Base-by-base conservation (phyloP, 1,140 invertebrate species). In the Ylistrum balloti region DNA sequence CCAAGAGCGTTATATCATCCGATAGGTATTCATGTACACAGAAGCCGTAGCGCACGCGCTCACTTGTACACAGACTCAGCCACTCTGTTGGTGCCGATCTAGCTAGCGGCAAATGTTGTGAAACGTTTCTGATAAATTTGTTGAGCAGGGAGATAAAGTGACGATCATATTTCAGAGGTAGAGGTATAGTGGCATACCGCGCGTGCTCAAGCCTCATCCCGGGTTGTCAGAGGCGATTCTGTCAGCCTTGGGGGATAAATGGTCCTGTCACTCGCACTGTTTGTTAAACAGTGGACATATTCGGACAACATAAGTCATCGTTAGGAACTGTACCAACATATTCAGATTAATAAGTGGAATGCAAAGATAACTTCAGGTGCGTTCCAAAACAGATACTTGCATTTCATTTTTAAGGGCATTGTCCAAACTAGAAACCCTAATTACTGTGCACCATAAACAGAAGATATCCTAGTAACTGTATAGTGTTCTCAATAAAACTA, bases 21-120 rank as follows among this genome's bases (percentile, higher is more conserved):
- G 56, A 74, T 74, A 74, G 56, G 56, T 28, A 74, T 74, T 74
- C 56, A 74, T 74, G 56, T 74, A 74, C 56, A 74, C 22, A 28
- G 56, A n/a, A 74, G 56, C 56, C n/a, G 56, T 74, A 74, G 56
- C 56, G 56, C 56, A 74, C 56, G 56, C 56, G 56, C 56, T 74
- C 56, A 28, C 56, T 74, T 74, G 56, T 74, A 74, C 56, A 74
- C 56, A 74, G 56, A 74, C 22, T 28, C 22, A 5, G 56, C 5
- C 56, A 1, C 56, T 17, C 56, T 74, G 56, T 28, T 74, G 56
- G 56, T 74, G n/a, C 56, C 56, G 56, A n/a, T 28, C 56, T 74
- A 74, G 56, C 56, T n/a, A 74, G 56, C 56, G 56, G 56, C 56
- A 74, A 74, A 74, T 74, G 56, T 74, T 74, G 56, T 74, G 56